Conservation (phyloP, 2,888 invertebrate species). For the Nemotelus nigrinus region DNA sequence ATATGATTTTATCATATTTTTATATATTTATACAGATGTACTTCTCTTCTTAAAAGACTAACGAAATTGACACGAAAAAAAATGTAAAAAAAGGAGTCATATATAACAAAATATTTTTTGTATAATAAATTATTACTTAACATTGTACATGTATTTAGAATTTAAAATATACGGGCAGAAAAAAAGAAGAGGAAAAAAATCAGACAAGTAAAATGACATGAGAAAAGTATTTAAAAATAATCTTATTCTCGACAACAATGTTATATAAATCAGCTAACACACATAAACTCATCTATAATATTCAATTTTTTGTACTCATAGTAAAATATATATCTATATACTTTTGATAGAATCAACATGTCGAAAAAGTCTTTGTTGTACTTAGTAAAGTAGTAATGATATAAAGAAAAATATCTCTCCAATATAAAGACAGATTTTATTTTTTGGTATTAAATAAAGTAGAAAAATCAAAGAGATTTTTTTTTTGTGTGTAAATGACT, state of each 20-base stretch:
- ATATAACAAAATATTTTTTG: too few relatives aligned
- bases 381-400: slow-evolving; percentile 23
- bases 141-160: too few relatives aligned
- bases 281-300: slow-evolving; percentile 10
- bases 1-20: too few relatives aligned
- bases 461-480: slow-evolving; percentile 2
- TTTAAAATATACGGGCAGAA: too few relatives aligned
- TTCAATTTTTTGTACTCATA: slow-evolving; percentile 35
- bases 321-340: slow-evolving; percentile 12
- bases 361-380: slow-evolving; percentile 28
- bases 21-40: too few relatives aligned
- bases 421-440: slow-evolving; percentile 18
- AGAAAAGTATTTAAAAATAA: not conserved
- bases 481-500: not conserved
- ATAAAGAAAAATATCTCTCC: slow-evolving; percentile 11
- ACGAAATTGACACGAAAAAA: too few relatives aligned
- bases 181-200: too few relatives aligned
- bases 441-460: slow-evolving; percentile 31
- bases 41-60: too few relatives aligned
- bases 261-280: not conserved
- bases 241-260: not conserved
- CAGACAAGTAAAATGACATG: too few relatives aligned
- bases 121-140: too few relatives aligned
- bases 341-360: slow-evolving; percentile 19
- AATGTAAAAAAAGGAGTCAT: too few relatives aligned